These are phyloP conservation scores for Schrankia costaestrigalis DNA, from an alignment of 2,888 invertebrate genomes.

Conservation along the genomic window DNA sequence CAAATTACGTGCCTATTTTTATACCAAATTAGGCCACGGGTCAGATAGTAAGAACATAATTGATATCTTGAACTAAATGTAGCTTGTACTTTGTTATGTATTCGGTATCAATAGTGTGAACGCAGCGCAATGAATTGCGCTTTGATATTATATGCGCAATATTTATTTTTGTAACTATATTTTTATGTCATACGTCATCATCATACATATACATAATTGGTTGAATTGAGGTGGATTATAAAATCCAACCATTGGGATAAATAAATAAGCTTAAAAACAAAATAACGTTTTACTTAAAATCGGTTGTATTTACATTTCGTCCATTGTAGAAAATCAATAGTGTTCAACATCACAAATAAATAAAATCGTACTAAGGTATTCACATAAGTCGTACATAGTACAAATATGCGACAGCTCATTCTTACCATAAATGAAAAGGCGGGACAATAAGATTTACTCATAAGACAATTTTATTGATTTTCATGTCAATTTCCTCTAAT, in stretches of 20 bases:
- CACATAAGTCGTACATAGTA: slow-evolving; percentile 73
- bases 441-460: slow-evolving; percentile 67
- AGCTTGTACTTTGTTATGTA: slow-evolving; percentile 14
- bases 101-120: too few relatives aligned
- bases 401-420: slow-evolving; percentile 72
- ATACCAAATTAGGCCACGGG: too few relatives aligned
- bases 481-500: slow-evolving; percentile 58
- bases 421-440: slow-evolving; percentile 74
- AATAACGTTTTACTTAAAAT: slow-evolving; percentile 80
- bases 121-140: slow-evolving; percentile 35
- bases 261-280: slow-evolving; percentile 77
- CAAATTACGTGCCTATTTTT: too few relatives aligned
- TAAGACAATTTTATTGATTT: slow-evolving; percentile 64
- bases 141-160: slow-evolving; percentile 37
- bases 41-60: slow-evolving; percentile 27
- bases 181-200: slow-evolving; percentile 37
- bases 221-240: slow-evolving; percentile 21
- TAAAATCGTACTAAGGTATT: slow-evolving; percentile 79
- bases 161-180: slow-evolving; percentile 51
- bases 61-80: slow-evolving; percentile 35
- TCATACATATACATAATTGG: too few relatives aligned
- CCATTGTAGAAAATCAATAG: slow-evolving; percentile 79
- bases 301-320: slow-evolving; percentile 81
- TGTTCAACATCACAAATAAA: slow-evolving; percentile 81
- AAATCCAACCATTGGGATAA: slow-evolving; percentile 45